These are phyloP conservation scores for Rhagoletis zephyria DNA, from an alignment of 1,140 invertebrate genomes.

Conservation along the genomic window DNA sequence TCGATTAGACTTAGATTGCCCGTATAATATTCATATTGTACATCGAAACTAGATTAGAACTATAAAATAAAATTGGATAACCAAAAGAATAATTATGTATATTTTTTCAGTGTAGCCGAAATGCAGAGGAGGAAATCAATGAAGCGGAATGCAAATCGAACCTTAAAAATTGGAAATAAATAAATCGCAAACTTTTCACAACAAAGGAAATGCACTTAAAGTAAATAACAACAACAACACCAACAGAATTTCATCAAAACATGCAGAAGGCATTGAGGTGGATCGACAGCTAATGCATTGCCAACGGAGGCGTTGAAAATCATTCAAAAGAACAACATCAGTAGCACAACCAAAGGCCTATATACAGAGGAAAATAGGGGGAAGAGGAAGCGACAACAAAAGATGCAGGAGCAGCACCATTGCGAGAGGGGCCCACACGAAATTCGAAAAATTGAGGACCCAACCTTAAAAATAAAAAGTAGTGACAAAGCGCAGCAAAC, in stretches of 20 bases:
- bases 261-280: not conserved
- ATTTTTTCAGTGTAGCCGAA: not conserved
- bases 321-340: not conserved
- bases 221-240: not conserved
- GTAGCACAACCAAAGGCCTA: not conserved
- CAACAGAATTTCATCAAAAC: not conserved
- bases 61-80: not conserved
- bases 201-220: not conserved
- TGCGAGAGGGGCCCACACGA: not conserved
- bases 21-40: too few relatives aligned
- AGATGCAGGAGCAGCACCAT: not conserved
- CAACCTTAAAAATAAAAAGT: conserved; percentile 32
- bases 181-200: not conserved
- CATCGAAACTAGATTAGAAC: too few relatives aligned
- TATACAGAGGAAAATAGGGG: not conserved
- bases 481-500: not conserved
- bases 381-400: not conserved
- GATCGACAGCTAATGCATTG: not conserved
- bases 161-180: not conserved
- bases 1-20: too few relatives aligned
- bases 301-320: conserved; percentile 32
- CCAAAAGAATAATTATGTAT: not conserved
- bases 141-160: conserved; percentile 28
- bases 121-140: not conserved
- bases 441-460: conserved; percentile 34